These are phyloP conservation scores for Sitta europaea DNA, from an alignment of 2,113 vertebrate genomes.

Conservation along the genomic window DNA sequence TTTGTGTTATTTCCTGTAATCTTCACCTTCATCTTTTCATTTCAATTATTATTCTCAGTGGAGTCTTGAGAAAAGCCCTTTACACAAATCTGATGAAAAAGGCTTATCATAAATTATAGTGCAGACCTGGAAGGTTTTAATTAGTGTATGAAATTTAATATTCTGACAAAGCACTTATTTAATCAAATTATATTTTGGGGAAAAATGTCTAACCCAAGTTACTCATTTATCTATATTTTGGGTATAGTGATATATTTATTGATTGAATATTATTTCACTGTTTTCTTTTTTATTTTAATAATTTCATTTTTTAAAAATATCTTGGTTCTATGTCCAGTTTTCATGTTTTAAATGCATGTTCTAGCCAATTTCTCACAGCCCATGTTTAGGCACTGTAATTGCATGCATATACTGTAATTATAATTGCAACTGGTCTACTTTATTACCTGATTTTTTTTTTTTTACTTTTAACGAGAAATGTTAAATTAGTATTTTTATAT, in stretches of 20 bases:
- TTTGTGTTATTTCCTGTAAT: neutral
- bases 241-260: neutral
- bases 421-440: neutral
- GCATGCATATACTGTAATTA: neutral
- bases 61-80: neutral
- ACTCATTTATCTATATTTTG: neutral
- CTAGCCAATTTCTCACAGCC: neutral
- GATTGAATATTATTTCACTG: fast-evolving
- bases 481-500: neutral
- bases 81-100: neutral
- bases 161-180: neutral
- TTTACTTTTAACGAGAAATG: neutral
- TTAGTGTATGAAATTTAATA: neutral
- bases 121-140: neutral
- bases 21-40: neutral
- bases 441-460: too few relatives aligned
- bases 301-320: neutral
- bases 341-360: neutral
- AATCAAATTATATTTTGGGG: neutral
- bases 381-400: neutral
- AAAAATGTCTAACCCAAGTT: neutral
- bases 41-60: neutral
- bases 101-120: neutral
- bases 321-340: neutral
- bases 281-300: neutral